A percentile compares a stretch with the other conserved stretches of the same genome.
These are phyloP conservation scores for Oncorhynchus masou DNA, from an alignment of 2,113 vertebrate species.

Conservation along the genomic window DNA sequence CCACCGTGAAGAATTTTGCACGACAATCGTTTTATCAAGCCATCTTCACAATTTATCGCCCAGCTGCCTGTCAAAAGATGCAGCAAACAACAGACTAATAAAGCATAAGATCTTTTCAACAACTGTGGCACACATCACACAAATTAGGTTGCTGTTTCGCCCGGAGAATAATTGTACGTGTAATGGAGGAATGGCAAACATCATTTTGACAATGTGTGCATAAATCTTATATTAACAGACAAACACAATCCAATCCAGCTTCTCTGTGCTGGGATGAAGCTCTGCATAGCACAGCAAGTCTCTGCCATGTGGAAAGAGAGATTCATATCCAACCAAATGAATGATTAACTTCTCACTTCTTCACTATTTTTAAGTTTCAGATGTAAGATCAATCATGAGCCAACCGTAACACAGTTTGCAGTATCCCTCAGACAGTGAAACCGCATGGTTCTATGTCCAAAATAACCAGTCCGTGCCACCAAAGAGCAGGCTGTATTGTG, in stretches of 20 bases:
- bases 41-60: constrained; percentile 69
- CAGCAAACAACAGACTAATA: constrained; percentile 62
- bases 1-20: constrained; percentile 53
- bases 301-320: neutral
- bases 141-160: constrained; percentile 56
- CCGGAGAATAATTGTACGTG: constrained; percentile 63
- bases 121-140: constrained; percentile 41
- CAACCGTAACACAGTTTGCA: neutral
- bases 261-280: constrained; percentile 16
- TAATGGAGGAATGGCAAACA: constrained; percentile 58
- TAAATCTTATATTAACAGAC: constrained; percentile 41
- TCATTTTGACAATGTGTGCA: constrained; percentile 50
- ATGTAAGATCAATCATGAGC: neutral
- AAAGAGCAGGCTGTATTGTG: constrained; percentile 59
- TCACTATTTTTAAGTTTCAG: neutral
- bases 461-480: constrained; percentile 38
- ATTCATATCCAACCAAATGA: too few relatives aligned
- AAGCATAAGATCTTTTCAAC: constrained; percentile 53
- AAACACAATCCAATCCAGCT: constrained; percentile 42
- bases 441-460: constrained; percentile 50
- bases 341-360: neutral
- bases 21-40: constrained; percentile 67
- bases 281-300: constrained; percentile 15
- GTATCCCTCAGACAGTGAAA: constrained; percentile 14
- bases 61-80: constrained; percentile 59